Evolutionary conservation across 2,797 vertebrate genomes (phyloP).

Genomic region (Lacerta viridis): DNA sequence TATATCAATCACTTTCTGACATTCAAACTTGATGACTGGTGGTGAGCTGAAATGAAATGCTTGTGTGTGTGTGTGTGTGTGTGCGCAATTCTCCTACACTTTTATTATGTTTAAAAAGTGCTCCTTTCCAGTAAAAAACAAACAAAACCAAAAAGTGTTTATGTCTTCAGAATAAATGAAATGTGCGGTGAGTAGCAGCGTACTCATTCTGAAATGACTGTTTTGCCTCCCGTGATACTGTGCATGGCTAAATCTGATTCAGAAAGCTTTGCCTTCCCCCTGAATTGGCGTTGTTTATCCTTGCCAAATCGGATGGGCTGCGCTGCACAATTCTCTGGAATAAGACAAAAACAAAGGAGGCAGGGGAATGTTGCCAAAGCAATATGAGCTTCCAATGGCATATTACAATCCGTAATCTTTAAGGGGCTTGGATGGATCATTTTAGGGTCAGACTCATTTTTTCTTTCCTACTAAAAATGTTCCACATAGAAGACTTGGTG

Average conservation of each 20-base stretch:
- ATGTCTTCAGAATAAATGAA: neutral
- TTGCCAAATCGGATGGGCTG: neutral
- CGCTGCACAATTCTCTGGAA: neutral
- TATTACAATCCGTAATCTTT: neutral
- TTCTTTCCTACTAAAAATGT: neutral
- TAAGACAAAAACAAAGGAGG: neutral
- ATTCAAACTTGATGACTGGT: slow-evolving; percentile 47
- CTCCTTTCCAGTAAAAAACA: neutral
- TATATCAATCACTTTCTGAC: slow-evolving; percentile 37
- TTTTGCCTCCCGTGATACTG: too few species aligned
- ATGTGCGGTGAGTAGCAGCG: too few species aligned
- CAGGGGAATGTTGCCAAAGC: neutral
- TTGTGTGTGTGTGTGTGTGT: too few species aligned
- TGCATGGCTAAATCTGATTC: neutral
- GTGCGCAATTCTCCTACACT: neutral
- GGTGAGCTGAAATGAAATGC: neutral
- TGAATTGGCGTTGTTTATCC: neutral
- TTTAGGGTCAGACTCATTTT: too few species aligned
- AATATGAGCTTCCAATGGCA: neutral
- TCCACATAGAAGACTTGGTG: neutral
- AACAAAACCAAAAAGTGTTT: neutral
- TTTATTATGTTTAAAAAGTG: neutral
- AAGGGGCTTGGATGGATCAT: neutral
- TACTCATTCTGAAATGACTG: neutral
- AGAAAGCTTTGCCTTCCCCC: neutral